Evolutionary conservation across 2,113 vertebrate species (phyloP).

Genomic region (Ptilorrhoa leucosticta): DNA sequence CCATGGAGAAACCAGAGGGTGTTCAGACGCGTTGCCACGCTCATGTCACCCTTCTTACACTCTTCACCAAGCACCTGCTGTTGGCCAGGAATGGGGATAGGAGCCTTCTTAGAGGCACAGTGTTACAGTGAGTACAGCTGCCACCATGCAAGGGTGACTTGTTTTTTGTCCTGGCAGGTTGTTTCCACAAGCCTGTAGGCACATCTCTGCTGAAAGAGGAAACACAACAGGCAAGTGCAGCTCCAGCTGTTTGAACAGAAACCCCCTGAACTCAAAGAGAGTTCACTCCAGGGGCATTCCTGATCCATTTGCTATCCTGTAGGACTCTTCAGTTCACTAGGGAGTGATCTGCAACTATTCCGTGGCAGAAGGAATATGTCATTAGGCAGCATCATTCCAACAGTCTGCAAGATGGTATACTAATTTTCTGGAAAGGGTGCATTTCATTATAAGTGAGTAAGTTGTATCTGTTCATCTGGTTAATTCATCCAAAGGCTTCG

Average conservation of each 20-base stretch:
- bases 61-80: neutral
- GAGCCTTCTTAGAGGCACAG: neutral
- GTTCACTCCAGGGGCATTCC: neutral
- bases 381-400: conserved; percentile 22
- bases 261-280: neutral
- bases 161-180: neutral
- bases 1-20: neutral
- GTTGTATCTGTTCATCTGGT: conserved; percentile 17
- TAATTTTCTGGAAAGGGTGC: conserved; percentile 23
- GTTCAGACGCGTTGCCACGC: fast-evolving
- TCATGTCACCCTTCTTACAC: neutral
- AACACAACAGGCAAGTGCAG: neutral
- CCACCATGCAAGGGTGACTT: neutral
- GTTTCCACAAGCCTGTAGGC: neutral
- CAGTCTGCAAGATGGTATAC: conserved; percentile 27
- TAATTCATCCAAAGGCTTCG: conserved; percentile 16
- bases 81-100: neutral
- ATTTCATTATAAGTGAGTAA: neutral
- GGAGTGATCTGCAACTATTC: neutral
- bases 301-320: neutral
- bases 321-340: neutral
- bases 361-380: conserved; percentile 24
- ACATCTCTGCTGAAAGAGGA: neutral
- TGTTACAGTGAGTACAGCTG: neutral
- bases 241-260: neutral